Percentiles rank a stretch among this genome's conserved stretches.
Evolutionary conservation across 2,113 vertebrate genomes (phyloP).

Genomic region (Syngnathus typhle): DNA sequence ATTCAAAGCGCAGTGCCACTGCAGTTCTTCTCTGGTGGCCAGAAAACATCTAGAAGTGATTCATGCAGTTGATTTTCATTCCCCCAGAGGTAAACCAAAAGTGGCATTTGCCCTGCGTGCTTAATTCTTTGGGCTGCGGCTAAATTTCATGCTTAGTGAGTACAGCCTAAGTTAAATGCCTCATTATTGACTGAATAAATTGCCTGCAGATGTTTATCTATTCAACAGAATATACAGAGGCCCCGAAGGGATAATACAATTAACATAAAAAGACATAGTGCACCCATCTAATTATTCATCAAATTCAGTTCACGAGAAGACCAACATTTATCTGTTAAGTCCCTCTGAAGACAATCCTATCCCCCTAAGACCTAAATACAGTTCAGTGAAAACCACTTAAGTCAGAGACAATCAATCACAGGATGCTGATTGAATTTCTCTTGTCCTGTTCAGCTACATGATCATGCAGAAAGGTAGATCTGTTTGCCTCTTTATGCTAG

Average conservation of each 20-base stretch:
- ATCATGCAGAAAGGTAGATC: not conserved
- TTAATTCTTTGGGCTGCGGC: constrained; percentile 36
- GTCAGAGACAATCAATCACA: not conserved
- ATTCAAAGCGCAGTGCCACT: constrained; percentile 10
- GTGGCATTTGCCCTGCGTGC: constrained; percentile 29
- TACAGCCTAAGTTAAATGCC: constrained; percentile 49
- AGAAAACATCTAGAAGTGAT: constrained; percentile 13
- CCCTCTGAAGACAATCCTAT: constrained; percentile 9
- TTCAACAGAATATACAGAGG: constrained; percentile 63
- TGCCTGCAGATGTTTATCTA: constrained; percentile 62
- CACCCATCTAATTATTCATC: constrained; percentile 27
- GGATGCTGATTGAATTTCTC: not conserved
- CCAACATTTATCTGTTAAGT: constrained; percentile 8
- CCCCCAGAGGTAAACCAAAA: constrained; percentile 41
- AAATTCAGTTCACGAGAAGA: constrained; percentile 25
- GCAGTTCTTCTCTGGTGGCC: constrained; percentile 5
- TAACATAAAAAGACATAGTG: constrained; percentile 23
- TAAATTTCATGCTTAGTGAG: constrained; percentile 56
- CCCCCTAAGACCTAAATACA: not conserved
- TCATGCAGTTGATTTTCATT: constrained; percentile 15
- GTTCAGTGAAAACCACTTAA: not conserved
- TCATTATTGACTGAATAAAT: constrained; percentile 61
- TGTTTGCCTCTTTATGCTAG: not conserved
- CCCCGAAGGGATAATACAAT: constrained; percentile 45
- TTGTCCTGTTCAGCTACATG: not conserved